phyloP scores from a whole-genome alignment of 2,888 invertebrate genomes.

The Drosophila fulvimacula region DNA sequence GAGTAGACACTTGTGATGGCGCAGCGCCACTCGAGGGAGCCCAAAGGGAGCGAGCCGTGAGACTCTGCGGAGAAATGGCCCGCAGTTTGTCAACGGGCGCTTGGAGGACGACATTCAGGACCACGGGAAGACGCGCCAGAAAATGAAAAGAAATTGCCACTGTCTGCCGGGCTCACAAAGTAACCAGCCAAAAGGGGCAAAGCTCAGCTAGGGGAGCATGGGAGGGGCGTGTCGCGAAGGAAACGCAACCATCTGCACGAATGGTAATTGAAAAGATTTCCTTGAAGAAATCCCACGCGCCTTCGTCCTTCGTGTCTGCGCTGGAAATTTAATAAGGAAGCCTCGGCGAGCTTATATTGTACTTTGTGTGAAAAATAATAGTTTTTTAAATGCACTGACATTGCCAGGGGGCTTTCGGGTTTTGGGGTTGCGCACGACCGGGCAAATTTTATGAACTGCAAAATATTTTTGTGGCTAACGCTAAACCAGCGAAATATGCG shows the following conservation, averaged over 20 bases:
- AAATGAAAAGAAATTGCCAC: slow-evolving; percentile 77
- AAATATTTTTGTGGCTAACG: slow-evolving; percentile 56
- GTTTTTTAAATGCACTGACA: slow-evolving; percentile 71
- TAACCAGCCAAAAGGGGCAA: slow-evolving; percentile 41
- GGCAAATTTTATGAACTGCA: slow-evolving; percentile 62
- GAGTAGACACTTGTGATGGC: slow-evolving; percentile 66
- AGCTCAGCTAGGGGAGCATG: slow-evolving; percentile 6
- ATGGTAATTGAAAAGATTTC: slow-evolving; percentile 82
- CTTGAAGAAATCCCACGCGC: slow-evolving; percentile 75
- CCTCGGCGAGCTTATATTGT: slow-evolving; percentile 77
- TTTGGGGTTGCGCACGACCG: not conserved
- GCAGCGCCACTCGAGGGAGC: slow-evolving; percentile 64
- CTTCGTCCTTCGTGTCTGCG: slow-evolving; percentile 38
- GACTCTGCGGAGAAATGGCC: slow-evolving; percentile 28
- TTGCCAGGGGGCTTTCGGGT: slow-evolving; percentile 21
- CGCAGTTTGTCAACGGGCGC: slow-evolving; percentile 69
- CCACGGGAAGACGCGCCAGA: slow-evolving; percentile 51
- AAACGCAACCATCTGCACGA: slow-evolving; percentile 80
- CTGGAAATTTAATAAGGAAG: slow-evolving; percentile 78
- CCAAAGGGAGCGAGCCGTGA: slow-evolving; percentile 31
- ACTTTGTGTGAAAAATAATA: slow-evolving; percentile 78
- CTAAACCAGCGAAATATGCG: slow-evolving; percentile 60
- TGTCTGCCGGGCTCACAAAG: slow-evolving; percentile 58
- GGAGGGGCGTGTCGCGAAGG: slow-evolving; percentile 46
- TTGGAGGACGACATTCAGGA: slow-evolving; percentile 19